Conservation (phyloP, 2,113 vertebrate species). For the Bufo bufo region DNA sequence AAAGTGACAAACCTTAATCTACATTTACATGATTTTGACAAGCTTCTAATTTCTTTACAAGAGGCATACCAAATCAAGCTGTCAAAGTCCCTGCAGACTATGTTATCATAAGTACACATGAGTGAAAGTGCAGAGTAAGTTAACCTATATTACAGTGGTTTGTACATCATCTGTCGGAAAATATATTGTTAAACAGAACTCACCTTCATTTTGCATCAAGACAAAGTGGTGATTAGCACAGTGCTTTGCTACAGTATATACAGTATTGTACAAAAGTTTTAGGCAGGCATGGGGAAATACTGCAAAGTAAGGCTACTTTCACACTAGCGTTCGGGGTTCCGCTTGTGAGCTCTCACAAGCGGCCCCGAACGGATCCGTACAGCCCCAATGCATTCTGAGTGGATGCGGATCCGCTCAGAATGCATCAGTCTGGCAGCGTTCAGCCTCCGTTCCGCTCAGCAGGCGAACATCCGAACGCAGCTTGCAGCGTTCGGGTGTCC, state of each 20-base stretch:
- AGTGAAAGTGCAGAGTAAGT: conserved; percentile 33
- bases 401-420: too few relatives aligned
- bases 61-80: conserved; percentile 33
- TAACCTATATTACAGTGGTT: conserved; percentile 42
- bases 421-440: too few relatives aligned
- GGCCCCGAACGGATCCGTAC: too few relatives aligned
- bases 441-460: too few relatives aligned
- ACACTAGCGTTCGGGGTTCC: too few relatives aligned
- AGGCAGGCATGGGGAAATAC: too few relatives aligned
- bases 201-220: conserved; percentile 34
- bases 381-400: too few relatives aligned
- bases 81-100: conserved; percentile 33
- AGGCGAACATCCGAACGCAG: too few relatives aligned
- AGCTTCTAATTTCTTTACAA: conserved; percentile 46
- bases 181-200: background rate
- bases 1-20: conserved; percentile 42
- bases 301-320: too few relatives aligned
- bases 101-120: conserved; percentile 28
- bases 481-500: too few relatives aligned
- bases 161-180: conserved; percentile 46
- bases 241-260: background rate
- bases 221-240: background rate
- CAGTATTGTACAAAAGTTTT: too few relatives aligned
- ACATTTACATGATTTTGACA: conserved; percentile 45
- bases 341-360: too few relatives aligned